These are phyloP conservation scores for Mormoops blainvillei DNA, from an alignment of 2,113 vertebrate genomes.

Conservation along the genomic window DNA sequence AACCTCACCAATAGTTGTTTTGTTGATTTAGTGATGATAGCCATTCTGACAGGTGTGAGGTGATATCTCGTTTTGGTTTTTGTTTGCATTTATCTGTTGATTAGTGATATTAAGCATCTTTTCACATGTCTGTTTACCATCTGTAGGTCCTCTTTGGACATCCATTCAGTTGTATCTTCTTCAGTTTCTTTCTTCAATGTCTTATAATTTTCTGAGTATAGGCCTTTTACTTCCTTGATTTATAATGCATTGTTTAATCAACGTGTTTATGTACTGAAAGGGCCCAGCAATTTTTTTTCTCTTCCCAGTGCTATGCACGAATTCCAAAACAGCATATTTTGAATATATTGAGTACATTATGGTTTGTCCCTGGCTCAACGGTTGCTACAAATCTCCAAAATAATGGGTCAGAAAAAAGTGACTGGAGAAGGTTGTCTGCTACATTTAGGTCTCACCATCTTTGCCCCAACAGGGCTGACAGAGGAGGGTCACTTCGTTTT, in stretches of 20 bases:
- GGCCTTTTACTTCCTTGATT: not conserved
- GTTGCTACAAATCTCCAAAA: not conserved
- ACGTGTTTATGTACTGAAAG: not conserved
- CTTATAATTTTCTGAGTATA: not conserved
- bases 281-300: not conserved
- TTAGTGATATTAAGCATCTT: too few relatives aligned
- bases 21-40: not conserved
- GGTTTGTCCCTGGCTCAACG: not conserved
- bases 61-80: too few relatives aligned
- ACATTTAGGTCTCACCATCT: not conserved
- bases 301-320: fast-evolving
- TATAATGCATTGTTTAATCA: not conserved
- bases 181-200: not conserved
- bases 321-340: not conserved
- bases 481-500: not conserved
- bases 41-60: too few relatives aligned
- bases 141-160: too few relatives aligned
- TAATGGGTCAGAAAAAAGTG: not conserved
- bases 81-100: too few relatives aligned
- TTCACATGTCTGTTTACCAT: too few relatives aligned
- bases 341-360: not conserved
- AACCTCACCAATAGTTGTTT: too few relatives aligned
- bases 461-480: not conserved
- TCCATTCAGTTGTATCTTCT: too few relatives aligned
- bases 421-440: not conserved